Conservation (phyloP, 37 sponge, comb jelly and placozoan genomes). For the Petrosia ficiformis region DNA sequence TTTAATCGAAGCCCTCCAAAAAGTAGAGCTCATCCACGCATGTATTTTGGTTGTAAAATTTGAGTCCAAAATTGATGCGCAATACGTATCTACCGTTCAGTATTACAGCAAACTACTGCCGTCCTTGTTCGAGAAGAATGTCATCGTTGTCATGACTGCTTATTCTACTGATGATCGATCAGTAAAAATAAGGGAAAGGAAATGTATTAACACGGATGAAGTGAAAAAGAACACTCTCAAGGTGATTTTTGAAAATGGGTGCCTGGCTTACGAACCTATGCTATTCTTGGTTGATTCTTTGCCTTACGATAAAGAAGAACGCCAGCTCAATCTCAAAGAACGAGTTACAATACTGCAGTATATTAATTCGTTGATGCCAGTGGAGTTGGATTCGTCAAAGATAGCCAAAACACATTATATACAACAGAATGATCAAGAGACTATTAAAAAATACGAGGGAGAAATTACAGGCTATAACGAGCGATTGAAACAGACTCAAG, state of each 20-base stretch:
- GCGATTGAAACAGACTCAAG: neutral
- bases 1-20: slow-evolving; percentile 11
- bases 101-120: slow-evolving; percentile 41
- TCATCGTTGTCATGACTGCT: slow-evolving; percentile 33
- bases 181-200: neutral
- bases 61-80: slow-evolving; percentile 32
- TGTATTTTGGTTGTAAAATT: slow-evolving; percentile 30
- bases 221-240: too few relatives aligned
- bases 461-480: slow-evolving; percentile 22
- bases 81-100: slow-evolving; percentile 30
- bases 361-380: neutral
- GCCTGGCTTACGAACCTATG: slow-evolving; percentile 3
- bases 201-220: slow-evolving; percentile 17
- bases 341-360: slow-evolving; percentile 9
- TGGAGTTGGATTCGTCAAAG: neutral
- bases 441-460: slow-evolving; percentile 8
- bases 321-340: neutral
- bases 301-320: slow-evolving; percentile 9
- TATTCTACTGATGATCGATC: slow-evolving; percentile 11
- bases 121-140: slow-evolving; percentile 23
- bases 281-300: slow-evolving; percentile 33
- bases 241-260: too few relatives aligned
- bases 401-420: slow-evolving; percentile 28
- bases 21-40: neutral
- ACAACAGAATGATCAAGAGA: slow-evolving; percentile 2